A percentile compares a stretch with the other conserved stretches of the same genome.
Evolutionary conservation across 2,888 invertebrate genomes (phyloP).

Genomic region (Leucophenga maculata): DNA sequence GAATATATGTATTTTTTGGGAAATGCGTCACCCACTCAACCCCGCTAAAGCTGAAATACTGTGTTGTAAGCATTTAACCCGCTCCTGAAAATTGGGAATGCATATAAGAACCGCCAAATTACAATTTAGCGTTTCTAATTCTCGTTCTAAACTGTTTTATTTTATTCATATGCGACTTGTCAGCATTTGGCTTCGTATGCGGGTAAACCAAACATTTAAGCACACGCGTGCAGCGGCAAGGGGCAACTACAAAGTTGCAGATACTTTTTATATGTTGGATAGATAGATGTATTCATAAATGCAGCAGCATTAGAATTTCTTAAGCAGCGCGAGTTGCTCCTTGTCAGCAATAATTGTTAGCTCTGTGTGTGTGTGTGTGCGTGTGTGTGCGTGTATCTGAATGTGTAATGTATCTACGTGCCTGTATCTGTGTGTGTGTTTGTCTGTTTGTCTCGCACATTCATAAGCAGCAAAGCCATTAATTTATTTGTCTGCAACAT

Average conservation of each 20-base stretch:
- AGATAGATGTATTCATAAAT: neutral
- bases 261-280: no score
- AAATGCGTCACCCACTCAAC: neutral
- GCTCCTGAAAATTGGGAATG: conserved; percentile 40
- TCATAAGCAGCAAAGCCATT: conserved; percentile 47
- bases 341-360: no score
- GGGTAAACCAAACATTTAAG: conserved; percentile 35
- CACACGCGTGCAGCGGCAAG: conserved; percentile 8
- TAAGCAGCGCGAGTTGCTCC: neutral
- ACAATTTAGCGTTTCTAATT: conserved; percentile 41
- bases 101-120: conserved; percentile 30
- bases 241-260: no score
- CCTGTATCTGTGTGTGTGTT: neutral
- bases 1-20: neutral
- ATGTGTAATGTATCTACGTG: neutral
- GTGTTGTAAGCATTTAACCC: conserved; percentile 43
- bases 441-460: conserved; percentile 8
- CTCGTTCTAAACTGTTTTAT: conserved; percentile 33
- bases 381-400: neutral
- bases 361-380: neutral
- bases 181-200: conserved; percentile 48
- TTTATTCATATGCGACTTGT: conserved; percentile 37
- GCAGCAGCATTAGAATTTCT: neutral
- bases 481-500: conserved; percentile 71
- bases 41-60: neutral